A percentile compares a stretch with the other conserved stretches of the same genome.
Conservation (phyloP, 1,140 invertebrate species). For the Mercenaria mercenaria region DNA sequence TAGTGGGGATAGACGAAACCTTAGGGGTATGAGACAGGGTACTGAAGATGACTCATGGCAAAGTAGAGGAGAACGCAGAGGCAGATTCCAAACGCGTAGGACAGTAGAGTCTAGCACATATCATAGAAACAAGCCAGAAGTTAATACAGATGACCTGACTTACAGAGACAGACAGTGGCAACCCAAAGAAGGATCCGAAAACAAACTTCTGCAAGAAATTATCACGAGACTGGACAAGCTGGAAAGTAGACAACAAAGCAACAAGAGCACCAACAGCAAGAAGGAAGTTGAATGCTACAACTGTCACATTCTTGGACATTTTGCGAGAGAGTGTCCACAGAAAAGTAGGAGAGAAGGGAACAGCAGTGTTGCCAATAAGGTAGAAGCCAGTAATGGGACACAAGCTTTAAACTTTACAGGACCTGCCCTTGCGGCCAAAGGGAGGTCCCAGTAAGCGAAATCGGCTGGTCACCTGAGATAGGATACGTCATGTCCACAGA, state of each 20-base stretch:
- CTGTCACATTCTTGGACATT: background rate
- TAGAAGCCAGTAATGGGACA: background rate
- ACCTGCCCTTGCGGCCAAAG: background rate
- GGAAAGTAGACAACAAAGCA: background rate
- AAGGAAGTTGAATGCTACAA: background rate
- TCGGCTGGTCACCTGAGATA: background rate
- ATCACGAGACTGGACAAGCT: background rate
- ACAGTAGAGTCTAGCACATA: background rate
- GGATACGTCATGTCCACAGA: background rate
- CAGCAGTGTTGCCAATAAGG: background rate
- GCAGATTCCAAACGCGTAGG: background rate
- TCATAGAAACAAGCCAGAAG: too few species aligned
- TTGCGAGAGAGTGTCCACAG: background rate
- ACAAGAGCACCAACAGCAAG: background rate
- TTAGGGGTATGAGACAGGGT: too few species aligned
- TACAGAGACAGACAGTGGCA: background rate
- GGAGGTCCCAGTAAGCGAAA: background rate
- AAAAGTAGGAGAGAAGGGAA: background rate
- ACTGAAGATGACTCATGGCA: background rate
- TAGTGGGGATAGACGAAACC: background rate
- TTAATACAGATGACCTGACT: too few species aligned
- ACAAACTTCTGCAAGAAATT: background rate
- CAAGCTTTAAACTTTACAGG: background rate
- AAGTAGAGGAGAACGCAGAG: background rate
- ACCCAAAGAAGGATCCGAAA: background rate